Conservation (phyloP, 2,113 vertebrate genomes). For the Alligator sinensis region DNA sequence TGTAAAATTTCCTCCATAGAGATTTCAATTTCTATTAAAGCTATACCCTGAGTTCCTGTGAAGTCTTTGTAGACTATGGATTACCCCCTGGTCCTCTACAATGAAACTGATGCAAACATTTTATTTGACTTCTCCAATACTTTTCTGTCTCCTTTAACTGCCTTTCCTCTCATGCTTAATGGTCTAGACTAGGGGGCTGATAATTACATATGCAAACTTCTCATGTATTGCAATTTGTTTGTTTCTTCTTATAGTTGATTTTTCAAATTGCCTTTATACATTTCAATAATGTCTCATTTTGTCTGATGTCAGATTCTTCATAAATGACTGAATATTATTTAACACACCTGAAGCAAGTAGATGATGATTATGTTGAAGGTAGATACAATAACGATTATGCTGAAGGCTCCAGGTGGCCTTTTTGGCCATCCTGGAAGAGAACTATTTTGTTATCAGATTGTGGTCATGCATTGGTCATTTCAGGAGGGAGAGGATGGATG, state of each 20-base stretch:
- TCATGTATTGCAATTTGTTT: not conserved
- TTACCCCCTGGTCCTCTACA: not conserved
- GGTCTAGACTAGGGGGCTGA: not conserved
- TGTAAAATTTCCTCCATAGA: constrained; percentile 61
- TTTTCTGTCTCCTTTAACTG: not conserved
- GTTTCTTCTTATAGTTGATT: not conserved
- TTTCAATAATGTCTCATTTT: not conserved
- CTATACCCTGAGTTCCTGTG: constrained; percentile 38
- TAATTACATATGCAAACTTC: not conserved
- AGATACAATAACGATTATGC: not conserved
- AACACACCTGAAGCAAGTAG: not conserved
- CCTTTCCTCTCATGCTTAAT: not conserved
- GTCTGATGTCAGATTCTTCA: not conserved
- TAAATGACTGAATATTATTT: not conserved
- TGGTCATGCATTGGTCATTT: not conserved
- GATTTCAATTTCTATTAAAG: constrained; percentile 54
- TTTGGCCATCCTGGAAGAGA: not conserved
- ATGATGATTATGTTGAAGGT: not conserved
- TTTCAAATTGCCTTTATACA: not conserved
- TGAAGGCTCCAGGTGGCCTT: not conserved
- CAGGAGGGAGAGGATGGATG: not conserved
- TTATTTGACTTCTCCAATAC: not conserved
- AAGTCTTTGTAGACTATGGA: constrained; percentile 39
- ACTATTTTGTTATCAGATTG: not conserved
- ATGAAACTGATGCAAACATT: not conserved